These are phyloP conservation scores for Platygyra sinensis DNA, from an alignment of 64 coral and sea anemone genomes.

Conservation along the genomic window DNA sequence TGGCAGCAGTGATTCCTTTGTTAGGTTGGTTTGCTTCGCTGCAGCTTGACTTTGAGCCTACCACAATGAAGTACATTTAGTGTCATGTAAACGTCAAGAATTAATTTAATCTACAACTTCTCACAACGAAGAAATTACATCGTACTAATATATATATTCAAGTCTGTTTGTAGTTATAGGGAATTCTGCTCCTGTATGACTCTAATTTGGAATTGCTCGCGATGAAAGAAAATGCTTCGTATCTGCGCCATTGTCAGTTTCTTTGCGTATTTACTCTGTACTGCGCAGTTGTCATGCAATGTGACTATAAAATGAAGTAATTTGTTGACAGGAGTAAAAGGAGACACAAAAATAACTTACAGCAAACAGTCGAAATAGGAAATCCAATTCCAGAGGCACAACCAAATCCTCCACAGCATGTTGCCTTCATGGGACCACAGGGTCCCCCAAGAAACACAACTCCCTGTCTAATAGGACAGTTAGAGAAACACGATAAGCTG, in stretches of 20 bases:
- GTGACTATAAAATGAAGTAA: too few species aligned
- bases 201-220: too few species aligned
- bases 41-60: neutral
- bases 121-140: too few species aligned
- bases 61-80: neutral
- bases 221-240: too few species aligned
- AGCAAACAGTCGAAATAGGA: neutral
- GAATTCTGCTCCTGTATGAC: too few species aligned
- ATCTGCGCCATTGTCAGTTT: too few species aligned
- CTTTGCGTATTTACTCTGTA: too few species aligned
- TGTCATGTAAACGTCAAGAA: neutral
- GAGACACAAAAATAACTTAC: neutral
- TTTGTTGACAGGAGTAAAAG: neutral
- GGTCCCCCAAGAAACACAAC: constrained; percentile 11
- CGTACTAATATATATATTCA: too few species aligned
- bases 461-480: neutral
- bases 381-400: constrained; percentile 28
- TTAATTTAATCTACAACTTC: neutral
- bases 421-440: neutral
- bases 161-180: too few species aligned
- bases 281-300: too few species aligned
- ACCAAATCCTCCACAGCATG: neutral
- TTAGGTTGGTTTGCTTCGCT: neutral
- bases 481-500: neutral
- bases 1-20: neutral